Base-by-base conservation (phyloP, 2,888 invertebrate species). In the Xestia ashworthii region DNA sequence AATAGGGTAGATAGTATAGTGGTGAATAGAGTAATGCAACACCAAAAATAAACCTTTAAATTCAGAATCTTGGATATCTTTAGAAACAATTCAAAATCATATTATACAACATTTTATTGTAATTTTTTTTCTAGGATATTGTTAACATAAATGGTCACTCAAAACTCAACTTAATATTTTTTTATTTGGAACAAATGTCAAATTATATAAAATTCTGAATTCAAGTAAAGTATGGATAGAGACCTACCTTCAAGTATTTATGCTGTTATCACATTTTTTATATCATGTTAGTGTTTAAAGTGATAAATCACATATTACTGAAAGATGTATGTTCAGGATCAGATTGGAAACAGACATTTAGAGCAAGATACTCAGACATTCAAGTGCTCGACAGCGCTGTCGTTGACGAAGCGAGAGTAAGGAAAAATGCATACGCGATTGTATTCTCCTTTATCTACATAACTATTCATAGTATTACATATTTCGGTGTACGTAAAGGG, bases 181-280 rank as follows among this genome's bases (percentile, higher is more conserved):
- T 8, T 11, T 11, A n/a, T 16, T 41, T 53, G 16, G n/a, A 50
- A n/a, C 19, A 1, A 65, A 65, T 32, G 1, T n/a, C 41, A 3
- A 38, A n/a, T 25, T 41, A 46, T 50, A 25, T n/a, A 83, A 53
- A 64, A 79, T 79, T 83, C 78, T 79, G 66, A 77, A 77, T 84
- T 38, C 11, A 65, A 50, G 38, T 58, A 78, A 38, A 79, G 84
- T 83, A 83, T 83, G 83, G 83, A 83, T 83, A 86, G 83, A 71
- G 83, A 83, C 79, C 83, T 65, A 75, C 60, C 64, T 72, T 38
- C 14, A 25, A 65, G 50, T 64, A 65, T 38, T 46, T 58, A 68
- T 50, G 14, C 60, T 38, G 38, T 32, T 25, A 53, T 53, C 5
- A 65, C n/a, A 41, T 41, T 64, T 41, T n/a, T n/a, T 65, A 44